A percentile compares a stretch with the other conserved stretches of the same genome.
Evolutionary conservation across 53 echinoderm and acorn worm species (phyloP).

Genomic region (Hippasteria phrygiana): DNA sequence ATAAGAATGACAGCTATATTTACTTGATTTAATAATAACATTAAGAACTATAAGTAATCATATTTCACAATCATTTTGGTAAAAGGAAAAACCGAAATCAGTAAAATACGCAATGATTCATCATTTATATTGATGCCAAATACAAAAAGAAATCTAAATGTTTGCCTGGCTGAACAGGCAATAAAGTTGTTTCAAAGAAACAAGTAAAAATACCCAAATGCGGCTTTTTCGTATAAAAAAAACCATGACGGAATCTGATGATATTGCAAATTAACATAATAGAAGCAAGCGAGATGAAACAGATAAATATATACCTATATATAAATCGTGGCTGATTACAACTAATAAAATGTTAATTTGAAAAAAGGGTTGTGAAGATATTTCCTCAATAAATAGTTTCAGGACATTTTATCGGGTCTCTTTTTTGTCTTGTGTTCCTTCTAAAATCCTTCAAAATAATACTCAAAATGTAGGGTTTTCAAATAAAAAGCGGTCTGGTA

Average conservation of each 20-base stretch:
- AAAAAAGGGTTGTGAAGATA: too few relatives aligned
- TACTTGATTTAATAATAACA: not conserved
- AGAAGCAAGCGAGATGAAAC: not conserved
- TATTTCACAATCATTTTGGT: conserved; percentile 5
- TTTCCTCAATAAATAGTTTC: too few relatives aligned
- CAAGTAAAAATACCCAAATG: not conserved
- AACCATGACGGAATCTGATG: not conserved
- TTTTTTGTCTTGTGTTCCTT: too few relatives aligned
- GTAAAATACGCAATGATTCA: conserved; percentile 9
- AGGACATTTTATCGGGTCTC: too few relatives aligned
- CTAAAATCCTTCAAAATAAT: too few relatives aligned
- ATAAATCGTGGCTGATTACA: not conserved
- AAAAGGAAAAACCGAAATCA: not conserved
- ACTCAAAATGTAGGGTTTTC: too few relatives aligned
- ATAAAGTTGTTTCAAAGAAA: not conserved
- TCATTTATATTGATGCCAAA: not conserved
- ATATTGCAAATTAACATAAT: not conserved
- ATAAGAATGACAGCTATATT: not conserved
- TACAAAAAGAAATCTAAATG: conserved; percentile 15
- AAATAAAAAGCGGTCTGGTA: too few relatives aligned
- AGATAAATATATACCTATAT: not conserved
- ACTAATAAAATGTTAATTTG: too few relatives aligned
- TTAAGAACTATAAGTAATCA: not conserved
- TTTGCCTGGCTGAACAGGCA: not conserved
- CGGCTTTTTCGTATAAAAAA: not conserved